phyloP scores from a whole-genome alignment of 2,888 invertebrate species.

The Bombylius major region DNA sequence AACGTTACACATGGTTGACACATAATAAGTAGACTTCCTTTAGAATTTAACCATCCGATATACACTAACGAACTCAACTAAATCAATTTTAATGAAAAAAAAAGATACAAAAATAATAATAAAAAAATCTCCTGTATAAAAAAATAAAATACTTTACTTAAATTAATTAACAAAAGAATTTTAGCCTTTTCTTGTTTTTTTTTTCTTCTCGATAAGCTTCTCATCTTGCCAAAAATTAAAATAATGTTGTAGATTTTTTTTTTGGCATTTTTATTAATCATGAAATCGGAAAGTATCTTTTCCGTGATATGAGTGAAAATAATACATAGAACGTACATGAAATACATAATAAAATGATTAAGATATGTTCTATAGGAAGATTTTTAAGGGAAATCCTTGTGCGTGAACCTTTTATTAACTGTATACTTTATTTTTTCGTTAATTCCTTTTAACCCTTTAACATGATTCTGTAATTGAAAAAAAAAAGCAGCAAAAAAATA shows the following conservation, averaged over 20 bases:
- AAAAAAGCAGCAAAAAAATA: background rate
- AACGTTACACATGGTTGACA: conserved; percentile 11
- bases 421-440: background rate
- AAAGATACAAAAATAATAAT: background rate
- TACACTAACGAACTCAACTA: conserved; percentile 6
- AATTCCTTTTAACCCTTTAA: conserved; percentile 10
- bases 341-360: background rate
- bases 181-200: background rate
- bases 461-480: background rate
- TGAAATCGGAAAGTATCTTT: too few relatives aligned
- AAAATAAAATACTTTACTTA: background rate
- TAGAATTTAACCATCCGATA: background rate
- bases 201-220: too few relatives aligned
- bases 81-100: background rate
- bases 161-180: conserved; percentile 14
- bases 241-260: too few relatives aligned
- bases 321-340: background rate
- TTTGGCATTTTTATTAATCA: too few relatives aligned
- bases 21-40: conserved; percentile 8
- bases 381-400: conserved; percentile 6
- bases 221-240: too few relatives aligned
- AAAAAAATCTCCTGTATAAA: background rate
- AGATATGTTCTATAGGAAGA: background rate
- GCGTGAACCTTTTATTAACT: conserved; percentile 13
- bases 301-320: too few relatives aligned